Evolutionary conservation across 2,888 invertebrate species (phyloP).

Genomic region (Diplolepis rosae): DNA sequence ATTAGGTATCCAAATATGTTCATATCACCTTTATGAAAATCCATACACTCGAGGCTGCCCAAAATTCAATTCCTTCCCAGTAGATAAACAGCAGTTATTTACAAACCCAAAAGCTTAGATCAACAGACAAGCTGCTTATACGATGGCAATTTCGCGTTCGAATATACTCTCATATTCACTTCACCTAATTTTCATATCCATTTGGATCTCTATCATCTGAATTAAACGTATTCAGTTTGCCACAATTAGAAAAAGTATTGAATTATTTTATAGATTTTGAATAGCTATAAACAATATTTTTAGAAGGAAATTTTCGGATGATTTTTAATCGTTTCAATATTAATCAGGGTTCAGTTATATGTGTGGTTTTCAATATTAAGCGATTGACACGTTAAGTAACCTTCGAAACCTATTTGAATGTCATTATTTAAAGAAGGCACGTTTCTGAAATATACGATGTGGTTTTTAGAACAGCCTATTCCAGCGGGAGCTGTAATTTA

Average conservation of each 20-base stretch:
- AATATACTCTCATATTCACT: slow-evolving; percentile 3
- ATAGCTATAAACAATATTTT: too few species aligned
- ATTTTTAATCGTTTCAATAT: not conserved
- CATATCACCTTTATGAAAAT: not conserved
- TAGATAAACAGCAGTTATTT: slow-evolving; percentile 19
- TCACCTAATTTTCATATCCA: not conserved
- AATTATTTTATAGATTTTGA: too few species aligned
- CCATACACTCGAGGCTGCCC: slow-evolving; percentile 2
- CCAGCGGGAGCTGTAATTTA: slow-evolving; percentile 57
- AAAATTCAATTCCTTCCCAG: slow-evolving; percentile 14
- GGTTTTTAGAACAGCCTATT: slow-evolving; percentile 56
- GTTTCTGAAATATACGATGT: slow-evolving; percentile 59
- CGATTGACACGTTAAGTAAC: slow-evolving; percentile 15
- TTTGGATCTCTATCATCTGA: too few species aligned
- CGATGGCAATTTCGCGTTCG: slow-evolving; percentile 20
- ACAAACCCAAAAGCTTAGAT: slow-evolving; percentile 13
- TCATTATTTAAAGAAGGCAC: slow-evolving; percentile 66
- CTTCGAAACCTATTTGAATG: slow-evolving; percentile 53
- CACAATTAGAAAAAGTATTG: too few species aligned
- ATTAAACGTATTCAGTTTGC: too few species aligned
- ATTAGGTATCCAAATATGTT: not conserved
- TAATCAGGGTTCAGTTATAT: not conserved
- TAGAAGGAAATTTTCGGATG: not conserved
- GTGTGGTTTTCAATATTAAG: not conserved
- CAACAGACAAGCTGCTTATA: slow-evolving; percentile 13